Base-by-base conservation (phyloP, 30 jellyfish, hydroid and myxozoan genomes). In the Haliclystus octoradiatus region DNA sequence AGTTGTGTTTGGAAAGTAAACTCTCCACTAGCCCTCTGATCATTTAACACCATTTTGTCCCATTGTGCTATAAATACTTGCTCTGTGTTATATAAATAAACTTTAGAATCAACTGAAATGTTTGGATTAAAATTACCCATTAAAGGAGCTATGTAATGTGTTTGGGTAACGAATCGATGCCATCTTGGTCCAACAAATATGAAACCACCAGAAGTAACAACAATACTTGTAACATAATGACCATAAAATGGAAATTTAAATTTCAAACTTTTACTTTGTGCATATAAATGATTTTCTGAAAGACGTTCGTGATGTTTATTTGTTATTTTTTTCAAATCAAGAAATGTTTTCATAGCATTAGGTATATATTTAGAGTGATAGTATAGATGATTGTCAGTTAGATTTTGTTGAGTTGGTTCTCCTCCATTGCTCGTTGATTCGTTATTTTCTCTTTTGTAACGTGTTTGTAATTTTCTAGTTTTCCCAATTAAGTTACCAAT, bases 161-260 rank as follows among this genome's bases (percentile, higher is more conserved):
- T 91, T 29, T 70, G 68, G 27, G 73, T 90, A 30, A 66, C 69
- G 50, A 51, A 85, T 15, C 71, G 25, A 32, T 85, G 96, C 14
- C 78, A 33, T 34, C 49, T 46, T 2, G 93, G 94, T 0, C 91
- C 92, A 33, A 85, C 61, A 63, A 68, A 83, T 0, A 85, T 31
- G 52, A 85, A 85, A 26, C 96, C 96, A 30, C 94, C 88, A 14
- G 94, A 63, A 2, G 87, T 79, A 7, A 85, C 76, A 9, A 63
- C 63, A 5, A 68, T 78, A 1, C 72, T 28, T 0, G 75, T 51
- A 19, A 85, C 92, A 9, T 31, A 60, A 69, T 85, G 83, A 47
- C 96, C 96, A 74, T 85, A 85, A 68, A 78, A 85, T 50, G 84
- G 84, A 64, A 85, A 85, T 0, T 23, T 30, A 65, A 85, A 85